Base-by-base conservation (phyloP, 2,113 vertebrate species). In the Asarcornis scutulata region DNA sequence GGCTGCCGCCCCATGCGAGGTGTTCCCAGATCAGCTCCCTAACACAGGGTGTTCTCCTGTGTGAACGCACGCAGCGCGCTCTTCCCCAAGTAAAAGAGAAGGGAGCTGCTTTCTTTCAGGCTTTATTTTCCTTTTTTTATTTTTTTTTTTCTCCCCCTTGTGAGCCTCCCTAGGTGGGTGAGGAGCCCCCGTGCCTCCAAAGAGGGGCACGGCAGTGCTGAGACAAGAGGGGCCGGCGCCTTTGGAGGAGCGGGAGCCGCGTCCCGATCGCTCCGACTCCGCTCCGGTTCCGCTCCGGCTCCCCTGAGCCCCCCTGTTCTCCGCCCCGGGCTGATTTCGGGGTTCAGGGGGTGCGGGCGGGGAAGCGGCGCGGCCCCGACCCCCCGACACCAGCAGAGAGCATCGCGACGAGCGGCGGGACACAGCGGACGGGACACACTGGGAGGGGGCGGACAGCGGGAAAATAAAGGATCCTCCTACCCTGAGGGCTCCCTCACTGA, bases 401-500 rank as follows among this genome's bases (percentile, higher is more conserved):
- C 42, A 74, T 72, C 66, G 95, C 87, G 67, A 91, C 96, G 93
- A 89, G 64, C 62, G 71, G 94, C 88, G 78, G 89, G 92, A 97
- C 96, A 93, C 88, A 94, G 95, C 48, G 84, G 94, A 98, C 96
- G 80, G 93, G 95, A 97, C 95, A 85, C 81, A 97, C 93, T 66
- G 93, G 93, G 95, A 97, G 46, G 46, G 46, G 46, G 32, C 59
- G 91, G 93, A 97, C 94, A 84, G 94, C 38, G 86, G 93, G 90
- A 94, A 95, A 96, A 96, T 94, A 98, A 97, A 97, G 98, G 96
- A 96, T 96, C 93, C 96, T 97, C 98, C 97, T 98, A 98, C 98
- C 98, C 98, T 97, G 98, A 98, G 96, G 98, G 98, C 93, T 98
- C 98, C 98, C 98, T 98, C 97, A 98, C 97, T 98, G 97, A 98